These are phyloP conservation scores for Talpa occidentalis DNA, from an alignment of 2,113 vertebrate genomes.

Conservation along the genomic window DNA sequence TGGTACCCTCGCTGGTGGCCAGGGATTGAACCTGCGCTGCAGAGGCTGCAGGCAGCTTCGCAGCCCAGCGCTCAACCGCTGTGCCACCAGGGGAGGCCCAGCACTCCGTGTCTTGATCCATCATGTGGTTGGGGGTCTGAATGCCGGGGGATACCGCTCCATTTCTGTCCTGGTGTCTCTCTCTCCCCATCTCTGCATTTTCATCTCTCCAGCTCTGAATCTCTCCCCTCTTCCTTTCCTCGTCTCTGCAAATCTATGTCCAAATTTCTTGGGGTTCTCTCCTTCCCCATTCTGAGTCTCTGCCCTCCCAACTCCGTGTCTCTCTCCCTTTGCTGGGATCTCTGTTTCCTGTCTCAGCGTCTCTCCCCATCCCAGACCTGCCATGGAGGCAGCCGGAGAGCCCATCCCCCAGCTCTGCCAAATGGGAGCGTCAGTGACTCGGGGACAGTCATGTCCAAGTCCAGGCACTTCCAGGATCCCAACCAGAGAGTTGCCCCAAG, in stretches of 20 bases:
- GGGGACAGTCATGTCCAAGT: background rate
- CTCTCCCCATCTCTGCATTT: background rate
- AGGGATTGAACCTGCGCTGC: too few species aligned
- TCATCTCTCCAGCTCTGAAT: background rate
- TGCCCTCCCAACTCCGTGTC: background rate
- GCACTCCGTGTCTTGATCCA: background rate
- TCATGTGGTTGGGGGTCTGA: background rate
- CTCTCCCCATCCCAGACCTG: background rate
- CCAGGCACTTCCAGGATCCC: background rate
- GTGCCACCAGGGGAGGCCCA: too few species aligned
- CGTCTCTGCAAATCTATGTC: background rate
- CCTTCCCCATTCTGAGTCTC: background rate
- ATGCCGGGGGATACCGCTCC: background rate
- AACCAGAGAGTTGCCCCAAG: background rate
- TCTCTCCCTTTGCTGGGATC: background rate
- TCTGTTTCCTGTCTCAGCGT: background rate
- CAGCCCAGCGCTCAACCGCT: too few species aligned
- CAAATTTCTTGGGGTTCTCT: background rate
- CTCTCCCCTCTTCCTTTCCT: background rate
- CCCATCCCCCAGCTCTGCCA: background rate
- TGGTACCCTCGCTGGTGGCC: too few species aligned
- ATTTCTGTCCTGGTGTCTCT: background rate
- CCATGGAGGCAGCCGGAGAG: rapidly evolving
- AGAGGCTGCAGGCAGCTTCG: too few species aligned
- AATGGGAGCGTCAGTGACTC: background rate